Evolutionary conservation across 2,113 vertebrate species (phyloP).

Genomic region (Xenopus borealis): DNA sequence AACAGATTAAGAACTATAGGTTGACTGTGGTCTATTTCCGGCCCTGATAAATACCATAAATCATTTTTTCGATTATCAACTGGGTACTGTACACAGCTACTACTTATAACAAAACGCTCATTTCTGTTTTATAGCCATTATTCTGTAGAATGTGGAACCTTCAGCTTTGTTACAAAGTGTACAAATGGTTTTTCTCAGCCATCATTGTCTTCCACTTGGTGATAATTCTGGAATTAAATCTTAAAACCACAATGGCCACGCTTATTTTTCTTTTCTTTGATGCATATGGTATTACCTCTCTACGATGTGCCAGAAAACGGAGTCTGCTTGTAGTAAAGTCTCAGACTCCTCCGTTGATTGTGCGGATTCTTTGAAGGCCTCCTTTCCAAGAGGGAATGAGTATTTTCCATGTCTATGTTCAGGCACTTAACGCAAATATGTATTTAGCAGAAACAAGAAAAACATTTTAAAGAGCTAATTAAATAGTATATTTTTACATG

Average conservation of each 20-base stretch:
- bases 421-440: constrained; percentile 45
- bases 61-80: constrained; percentile 49
- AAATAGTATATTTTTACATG: constrained; percentile 43
- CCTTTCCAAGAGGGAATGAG: constrained; percentile 47
- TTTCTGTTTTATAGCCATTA: constrained; percentile 11
- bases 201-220: constrained; percentile 74
- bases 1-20: too few species aligned
- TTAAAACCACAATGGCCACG: constrained; percentile 55
- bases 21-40: too few species aligned
- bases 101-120: constrained; percentile 15
- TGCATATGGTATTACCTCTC: constrained; percentile 56
- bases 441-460: constrained; percentile 38
- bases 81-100: constrained; percentile 37
- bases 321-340: neutral
- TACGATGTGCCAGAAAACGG: constrained; percentile 59
- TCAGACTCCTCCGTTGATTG: too few species aligned
- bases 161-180: constrained; percentile 36
- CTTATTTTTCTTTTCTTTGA: constrained; percentile 47
- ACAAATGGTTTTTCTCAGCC: constrained; percentile 53
- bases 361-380: neutral
- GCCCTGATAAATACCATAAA: too few species aligned
- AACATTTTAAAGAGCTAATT: constrained; percentile 46
- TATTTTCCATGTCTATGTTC: constrained; percentile 44
- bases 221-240: constrained; percentile 53
- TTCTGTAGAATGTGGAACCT: constrained; percentile 38